phyloP scores from a whole-genome alignment of 2,113 vertebrate genomes.

The Opisthocomus hoazin region DNA sequence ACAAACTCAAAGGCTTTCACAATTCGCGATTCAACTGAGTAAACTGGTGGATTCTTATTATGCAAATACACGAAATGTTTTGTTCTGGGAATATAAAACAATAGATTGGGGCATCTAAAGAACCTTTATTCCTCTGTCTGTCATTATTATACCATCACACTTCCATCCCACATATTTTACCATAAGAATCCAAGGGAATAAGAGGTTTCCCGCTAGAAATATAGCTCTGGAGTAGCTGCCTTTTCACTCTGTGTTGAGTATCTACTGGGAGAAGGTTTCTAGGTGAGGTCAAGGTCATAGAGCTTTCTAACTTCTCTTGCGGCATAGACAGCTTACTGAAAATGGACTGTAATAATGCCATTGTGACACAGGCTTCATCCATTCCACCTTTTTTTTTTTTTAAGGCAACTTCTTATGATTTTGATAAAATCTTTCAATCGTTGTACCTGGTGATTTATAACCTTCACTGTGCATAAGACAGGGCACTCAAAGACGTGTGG shows the following conservation, averaged over 20 bases:
- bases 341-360: background rate
- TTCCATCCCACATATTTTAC: background rate
- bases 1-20: background rate
- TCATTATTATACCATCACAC: background rate
- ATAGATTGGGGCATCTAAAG: background rate
- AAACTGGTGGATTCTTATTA: background rate
- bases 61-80: background rate
- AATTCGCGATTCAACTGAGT: background rate
- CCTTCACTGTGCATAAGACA: background rate
- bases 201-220: background rate
- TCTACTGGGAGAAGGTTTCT: background rate
- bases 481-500: background rate
- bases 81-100: conserved; percentile 1
- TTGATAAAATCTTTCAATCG: background rate
- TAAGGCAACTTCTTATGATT: background rate
- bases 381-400: background rate
- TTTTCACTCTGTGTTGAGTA: background rate
- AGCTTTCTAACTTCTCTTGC: background rate
- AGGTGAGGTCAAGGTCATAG: background rate
- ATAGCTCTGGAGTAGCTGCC: background rate
- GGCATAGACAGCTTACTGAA: background rate
- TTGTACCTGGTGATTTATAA: background rate
- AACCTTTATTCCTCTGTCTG: background rate
- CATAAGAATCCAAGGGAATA: background rate
- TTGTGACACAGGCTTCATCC: background rate